Evolutionary conservation across 2,888 invertebrate genomes (phyloP).

Genomic region (Pandemis cinnamomeana): DNA sequence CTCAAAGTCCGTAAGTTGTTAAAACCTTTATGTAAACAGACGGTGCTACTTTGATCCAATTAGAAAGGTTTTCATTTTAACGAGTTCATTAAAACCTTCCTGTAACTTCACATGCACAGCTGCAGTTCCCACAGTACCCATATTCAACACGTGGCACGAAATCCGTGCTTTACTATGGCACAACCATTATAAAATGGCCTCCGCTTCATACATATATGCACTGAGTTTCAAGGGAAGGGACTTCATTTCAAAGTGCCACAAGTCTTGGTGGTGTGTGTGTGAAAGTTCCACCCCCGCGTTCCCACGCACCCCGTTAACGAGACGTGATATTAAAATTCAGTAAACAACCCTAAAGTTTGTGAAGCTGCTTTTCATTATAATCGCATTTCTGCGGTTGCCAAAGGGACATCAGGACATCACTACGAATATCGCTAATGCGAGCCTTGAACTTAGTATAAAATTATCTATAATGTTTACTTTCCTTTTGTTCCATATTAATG

Average conservation of each 20-base stretch:
- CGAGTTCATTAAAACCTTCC: conserved; percentile 30
- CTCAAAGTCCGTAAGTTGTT: not conserved
- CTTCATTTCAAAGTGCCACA: conserved; percentile 51
- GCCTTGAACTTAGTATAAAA: not conserved
- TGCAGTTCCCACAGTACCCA: conserved; percentile 62
- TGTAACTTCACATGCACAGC: conserved; percentile 19
- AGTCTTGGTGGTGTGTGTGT: conserved; percentile 64
- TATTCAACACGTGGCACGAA: conserved; percentile 56
- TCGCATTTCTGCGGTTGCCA: conserved; percentile 7
- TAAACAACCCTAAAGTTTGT: conserved; percentile 30
- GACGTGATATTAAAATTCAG: conserved; percentile 40
- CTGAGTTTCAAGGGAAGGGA: conserved; percentile 9
- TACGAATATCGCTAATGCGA: not conserved
- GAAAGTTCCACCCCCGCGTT: conserved; percentile 67
- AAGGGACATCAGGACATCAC: not conserved
- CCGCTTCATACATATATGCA: conserved; percentile 16
- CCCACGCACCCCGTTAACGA: conserved; percentile 61
- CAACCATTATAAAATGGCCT: conserved; percentile 20
- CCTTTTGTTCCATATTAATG: not conserved
- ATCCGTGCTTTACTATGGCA: conserved; percentile 52
- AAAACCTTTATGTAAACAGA: conserved; percentile 12
- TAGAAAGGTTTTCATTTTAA: conserved; percentile 17
- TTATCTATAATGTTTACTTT: not conserved
- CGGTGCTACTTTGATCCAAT: conserved; percentile 11
- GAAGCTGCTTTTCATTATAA: conserved; percentile 33